These are phyloP conservation scores for Torymus aiolomorphi DNA, from an alignment of 2,888 invertebrate species.

Conservation along the genomic window DNA sequence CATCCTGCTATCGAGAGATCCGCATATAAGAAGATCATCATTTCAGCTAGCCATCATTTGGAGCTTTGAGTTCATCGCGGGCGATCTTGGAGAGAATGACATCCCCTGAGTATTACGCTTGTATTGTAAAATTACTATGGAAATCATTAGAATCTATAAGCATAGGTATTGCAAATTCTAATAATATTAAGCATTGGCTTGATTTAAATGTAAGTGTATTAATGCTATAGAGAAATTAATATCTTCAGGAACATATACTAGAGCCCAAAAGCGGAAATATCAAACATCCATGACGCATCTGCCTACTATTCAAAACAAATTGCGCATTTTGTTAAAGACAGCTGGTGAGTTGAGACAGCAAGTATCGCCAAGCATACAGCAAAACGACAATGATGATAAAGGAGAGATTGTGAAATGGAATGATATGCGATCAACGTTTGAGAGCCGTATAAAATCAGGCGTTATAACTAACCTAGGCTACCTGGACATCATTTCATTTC, in stretches of 20 bases:
- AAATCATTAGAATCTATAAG: no score
- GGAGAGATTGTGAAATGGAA: conserved; percentile 17
- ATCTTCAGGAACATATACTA: not conserved
- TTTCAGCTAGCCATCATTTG: no score
- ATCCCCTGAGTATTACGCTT: no score
- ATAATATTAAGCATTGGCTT: no score
- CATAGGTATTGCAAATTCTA: no score
- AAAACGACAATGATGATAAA: not conserved
- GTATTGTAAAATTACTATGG: no score
- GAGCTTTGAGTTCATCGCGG: no score
- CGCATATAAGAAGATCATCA: no score
- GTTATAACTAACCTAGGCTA: conserved; percentile 32
- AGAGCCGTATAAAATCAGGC: conserved; percentile 23
- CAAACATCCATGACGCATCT: not conserved
- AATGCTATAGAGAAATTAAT: no score
- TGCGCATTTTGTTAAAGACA: not conserved
- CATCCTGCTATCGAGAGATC: no score
- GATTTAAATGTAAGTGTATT: no score
- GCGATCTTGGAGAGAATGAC: no score
- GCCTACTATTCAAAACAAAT: not conserved
- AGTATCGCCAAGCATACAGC: not conserved
- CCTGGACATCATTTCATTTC: conserved; percentile 22
- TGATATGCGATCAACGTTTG: conserved; percentile 35
- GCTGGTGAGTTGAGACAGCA: not conserved
- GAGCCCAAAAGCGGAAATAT: not conserved